Evolutionary conservation across 2,113 vertebrate genomes (phyloP).

Genomic region (Acinonyx jubatus): DNA sequence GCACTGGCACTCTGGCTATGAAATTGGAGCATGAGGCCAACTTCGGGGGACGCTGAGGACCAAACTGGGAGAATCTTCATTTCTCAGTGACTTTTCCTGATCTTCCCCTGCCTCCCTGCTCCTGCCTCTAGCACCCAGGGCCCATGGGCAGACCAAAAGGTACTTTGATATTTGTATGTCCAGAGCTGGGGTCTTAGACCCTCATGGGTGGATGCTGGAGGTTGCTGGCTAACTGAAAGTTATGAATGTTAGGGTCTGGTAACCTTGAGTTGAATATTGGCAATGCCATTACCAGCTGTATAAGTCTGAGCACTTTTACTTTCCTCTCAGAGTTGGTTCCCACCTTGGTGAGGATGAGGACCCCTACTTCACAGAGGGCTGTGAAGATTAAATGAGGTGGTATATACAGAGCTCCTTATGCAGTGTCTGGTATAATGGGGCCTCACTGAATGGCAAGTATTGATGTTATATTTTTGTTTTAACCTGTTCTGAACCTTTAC

Average conservation of each 20-base stretch:
- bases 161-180: neutral
- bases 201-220: neutral
- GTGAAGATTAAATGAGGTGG: neutral
- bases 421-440: neutral
- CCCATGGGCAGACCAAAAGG: neutral
- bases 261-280: neutral
- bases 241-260: neutral
- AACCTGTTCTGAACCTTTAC: conserved; percentile 18
- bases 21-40: neutral
- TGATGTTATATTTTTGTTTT: neutral
- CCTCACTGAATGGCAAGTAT: neutral
- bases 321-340: neutral
- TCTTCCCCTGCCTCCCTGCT: neutral
- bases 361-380: neutral
- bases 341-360: neutral
- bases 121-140: neutral
- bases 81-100: neutral
- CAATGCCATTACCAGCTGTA: neutral
- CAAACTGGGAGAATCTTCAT: neutral
- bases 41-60: neutral
- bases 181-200: neutral
- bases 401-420: neutral
- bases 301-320: neutral
- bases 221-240: neutral
- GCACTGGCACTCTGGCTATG: accelerated